Evolutionary conservation across 2,113 vertebrate species (phyloP).

Genomic region (Lagopus leucura): DNA sequence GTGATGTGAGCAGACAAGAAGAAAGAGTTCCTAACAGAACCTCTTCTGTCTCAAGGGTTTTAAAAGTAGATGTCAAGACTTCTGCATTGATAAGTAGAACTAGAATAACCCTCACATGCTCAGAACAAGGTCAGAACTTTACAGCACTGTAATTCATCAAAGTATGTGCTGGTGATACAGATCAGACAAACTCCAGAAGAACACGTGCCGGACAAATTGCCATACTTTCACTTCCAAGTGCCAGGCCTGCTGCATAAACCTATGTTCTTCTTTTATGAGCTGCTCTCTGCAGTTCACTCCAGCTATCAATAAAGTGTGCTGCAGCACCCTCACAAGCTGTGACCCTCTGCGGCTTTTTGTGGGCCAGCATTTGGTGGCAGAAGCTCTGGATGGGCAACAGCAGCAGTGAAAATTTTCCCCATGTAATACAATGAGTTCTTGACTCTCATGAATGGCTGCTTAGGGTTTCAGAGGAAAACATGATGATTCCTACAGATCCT

Average conservation of each 20-base stretch:
- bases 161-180: background rate
- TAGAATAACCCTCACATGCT: background rate
- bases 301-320: background rate
- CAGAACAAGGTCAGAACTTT: background rate
- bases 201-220: background rate
- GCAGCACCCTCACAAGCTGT: background rate
- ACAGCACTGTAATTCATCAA: rapidly evolving
- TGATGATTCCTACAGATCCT: background rate
- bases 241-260: background rate
- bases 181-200: background rate
- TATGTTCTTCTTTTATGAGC: background rate
- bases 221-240: background rate
- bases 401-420: background rate
- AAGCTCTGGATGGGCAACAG: background rate
- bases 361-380: background rate
- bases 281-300: background rate
- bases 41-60: background rate
- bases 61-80: background rate
- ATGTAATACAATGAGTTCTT: background rate
- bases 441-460: background rate
- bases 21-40: background rate
- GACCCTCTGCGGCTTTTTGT: background rate
- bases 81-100: background rate
- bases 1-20: background rate
- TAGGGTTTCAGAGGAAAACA: background rate